These are phyloP conservation scores for Cyprinodon variegatus DNA, from an alignment of 2,113 vertebrate species.

Conservation along the genomic window DNA sequence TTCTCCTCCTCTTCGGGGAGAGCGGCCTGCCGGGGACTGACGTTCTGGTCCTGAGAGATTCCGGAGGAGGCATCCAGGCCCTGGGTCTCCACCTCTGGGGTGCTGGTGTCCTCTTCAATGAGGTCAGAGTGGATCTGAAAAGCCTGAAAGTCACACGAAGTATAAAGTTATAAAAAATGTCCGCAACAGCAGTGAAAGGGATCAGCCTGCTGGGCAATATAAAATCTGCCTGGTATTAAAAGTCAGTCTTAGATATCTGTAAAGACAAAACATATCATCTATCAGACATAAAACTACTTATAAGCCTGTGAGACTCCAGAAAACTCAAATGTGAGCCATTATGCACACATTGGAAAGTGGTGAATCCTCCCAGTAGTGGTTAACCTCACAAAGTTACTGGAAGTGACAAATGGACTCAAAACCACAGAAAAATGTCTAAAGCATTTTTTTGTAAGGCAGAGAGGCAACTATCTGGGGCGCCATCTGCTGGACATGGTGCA, in stretches of 20 bases:
- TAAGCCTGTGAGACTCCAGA: not conserved
- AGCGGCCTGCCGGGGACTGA: conserved; percentile 46
- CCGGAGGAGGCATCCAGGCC: conserved; percentile 61
- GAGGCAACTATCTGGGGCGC: too few relatives aligned
- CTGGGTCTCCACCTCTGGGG: conserved; percentile 77
- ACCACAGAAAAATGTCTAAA: not conserved
- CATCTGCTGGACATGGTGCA: too few relatives aligned
- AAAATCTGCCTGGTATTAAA: not conserved
- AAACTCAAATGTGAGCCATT: not conserved
- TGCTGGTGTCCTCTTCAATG: conserved; percentile 79
- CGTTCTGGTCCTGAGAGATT: conserved; percentile 42
- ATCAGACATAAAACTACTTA: not conserved
- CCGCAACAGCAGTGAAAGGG: too few relatives aligned
- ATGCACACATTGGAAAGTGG: not conserved
- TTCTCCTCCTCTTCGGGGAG: conserved; percentile 43
- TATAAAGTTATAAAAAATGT: not conserved
- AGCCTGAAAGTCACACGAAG: conserved; percentile 51
- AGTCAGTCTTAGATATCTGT: not conserved
- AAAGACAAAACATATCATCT: not conserved
- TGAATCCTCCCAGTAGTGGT: not conserved
- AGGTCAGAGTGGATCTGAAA: conserved; percentile 68
- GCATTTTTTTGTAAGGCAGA: too few relatives aligned
- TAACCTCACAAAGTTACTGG: not conserved
- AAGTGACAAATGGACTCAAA: not conserved
- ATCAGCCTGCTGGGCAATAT: too few relatives aligned